phyloP scores from a whole-genome alignment of 2,797 vertebrate species.

The Philypnodon macrostomus region DNA sequence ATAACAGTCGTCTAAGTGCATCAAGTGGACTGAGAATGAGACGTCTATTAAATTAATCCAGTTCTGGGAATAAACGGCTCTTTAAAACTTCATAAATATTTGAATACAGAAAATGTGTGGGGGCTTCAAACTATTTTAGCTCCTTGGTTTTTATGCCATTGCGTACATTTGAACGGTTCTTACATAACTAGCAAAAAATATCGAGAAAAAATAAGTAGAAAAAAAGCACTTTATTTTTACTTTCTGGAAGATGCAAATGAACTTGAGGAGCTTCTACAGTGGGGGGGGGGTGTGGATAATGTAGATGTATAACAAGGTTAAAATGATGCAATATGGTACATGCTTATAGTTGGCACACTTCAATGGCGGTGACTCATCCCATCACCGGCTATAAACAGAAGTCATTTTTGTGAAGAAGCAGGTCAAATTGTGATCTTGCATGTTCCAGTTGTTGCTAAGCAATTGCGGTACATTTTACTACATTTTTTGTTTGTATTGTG shows the following conservation, averaged over 20 bases:
- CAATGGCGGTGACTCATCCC: slow-evolving; percentile 22
- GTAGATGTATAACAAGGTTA: slow-evolving; percentile 8
- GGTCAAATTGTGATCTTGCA: neutral
- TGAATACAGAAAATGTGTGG: slow-evolving; percentile 42
- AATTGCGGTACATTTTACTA: slow-evolving; percentile 2
- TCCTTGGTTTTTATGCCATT: slow-evolving; percentile 19
- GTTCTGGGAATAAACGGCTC: slow-evolving; percentile 28
- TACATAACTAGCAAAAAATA: slow-evolving; percentile 21
- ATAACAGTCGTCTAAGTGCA: slow-evolving; percentile 27
- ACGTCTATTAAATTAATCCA: slow-evolving; percentile 35
- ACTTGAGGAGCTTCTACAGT: neutral
- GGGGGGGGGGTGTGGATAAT: slow-evolving; percentile 9
- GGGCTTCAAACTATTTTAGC: slow-evolving; percentile 32
- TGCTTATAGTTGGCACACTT: neutral
- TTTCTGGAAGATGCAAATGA: neutral
- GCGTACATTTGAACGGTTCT: slow-evolving; percentile 15
- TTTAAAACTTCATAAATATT: slow-evolving; percentile 52
- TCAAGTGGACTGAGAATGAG: slow-evolving; percentile 12
- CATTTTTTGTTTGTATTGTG: no score
- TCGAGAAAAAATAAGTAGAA: neutral
- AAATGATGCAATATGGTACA: slow-evolving; percentile 11
- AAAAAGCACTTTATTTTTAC: neutral
- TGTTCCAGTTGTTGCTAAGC: slow-evolving; percentile 22
- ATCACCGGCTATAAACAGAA: slow-evolving; percentile 4
- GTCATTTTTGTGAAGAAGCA: neutral